These are phyloP conservation scores for Polydrusus tereticollis DNA, from an alignment of 2,888 invertebrate species.

Conservation along the genomic window DNA sequence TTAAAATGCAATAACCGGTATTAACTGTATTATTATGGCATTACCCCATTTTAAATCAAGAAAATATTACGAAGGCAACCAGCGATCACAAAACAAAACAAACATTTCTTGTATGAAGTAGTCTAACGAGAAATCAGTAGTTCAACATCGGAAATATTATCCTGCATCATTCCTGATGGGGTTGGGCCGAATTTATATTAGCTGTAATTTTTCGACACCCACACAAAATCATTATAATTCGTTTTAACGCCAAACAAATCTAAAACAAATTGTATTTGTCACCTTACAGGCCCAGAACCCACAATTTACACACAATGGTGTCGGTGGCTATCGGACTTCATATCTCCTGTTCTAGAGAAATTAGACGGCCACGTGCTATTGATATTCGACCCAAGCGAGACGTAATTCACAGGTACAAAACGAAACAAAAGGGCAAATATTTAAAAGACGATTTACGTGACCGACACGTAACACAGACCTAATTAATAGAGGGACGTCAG, in stretches of 20 bases:
- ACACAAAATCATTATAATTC: constrained; percentile 30
- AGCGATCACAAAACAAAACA: no score
- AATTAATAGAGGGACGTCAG: constrained; percentile 45
- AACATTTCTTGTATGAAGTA: no score
- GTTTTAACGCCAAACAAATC: constrained; percentile 40
- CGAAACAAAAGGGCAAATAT: constrained; percentile 47
- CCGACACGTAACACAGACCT: constrained; percentile 40
- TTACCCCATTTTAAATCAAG: no score
- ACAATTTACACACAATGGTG: constrained; percentile 48
- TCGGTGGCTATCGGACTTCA: constrained; percentile 40
- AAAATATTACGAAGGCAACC: no score
- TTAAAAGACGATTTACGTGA: constrained; percentile 49
- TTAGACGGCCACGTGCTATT: constrained; percentile 45
- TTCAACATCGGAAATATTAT: background rate
- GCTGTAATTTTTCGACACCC: constrained; percentile 32
- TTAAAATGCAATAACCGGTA: no score
- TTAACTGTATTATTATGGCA: no score
- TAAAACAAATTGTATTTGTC: constrained; percentile 46
- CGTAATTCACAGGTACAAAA: constrained; percentile 44
- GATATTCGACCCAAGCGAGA: constrained; percentile 32
- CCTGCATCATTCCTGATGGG: background rate
- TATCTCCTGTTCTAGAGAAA: constrained; percentile 37
- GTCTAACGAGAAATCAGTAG: no score
- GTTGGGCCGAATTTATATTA: constrained; percentile 42
- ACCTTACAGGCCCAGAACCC: constrained; percentile 39